A percentile compares a stretch with the other conserved stretches of the same genome.
Conservation (phyloP, 2,888 invertebrate species). For the Thecophora atra region DNA sequence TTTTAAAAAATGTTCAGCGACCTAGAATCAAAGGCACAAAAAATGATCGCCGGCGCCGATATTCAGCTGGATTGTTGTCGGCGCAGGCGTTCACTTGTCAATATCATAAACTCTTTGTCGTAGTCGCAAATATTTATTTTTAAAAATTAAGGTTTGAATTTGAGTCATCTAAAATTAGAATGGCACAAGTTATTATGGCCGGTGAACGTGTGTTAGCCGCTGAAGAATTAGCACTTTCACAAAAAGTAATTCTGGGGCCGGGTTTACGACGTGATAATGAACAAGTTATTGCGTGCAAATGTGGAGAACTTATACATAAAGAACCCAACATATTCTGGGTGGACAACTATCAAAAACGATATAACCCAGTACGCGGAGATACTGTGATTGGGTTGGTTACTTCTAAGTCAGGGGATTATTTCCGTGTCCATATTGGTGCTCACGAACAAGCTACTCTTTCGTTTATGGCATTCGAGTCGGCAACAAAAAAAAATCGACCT, state of each 20-base stretch:
- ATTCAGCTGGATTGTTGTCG: too few species aligned
- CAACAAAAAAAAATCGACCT: slow-evolving; percentile 92
- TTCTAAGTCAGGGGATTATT: slow-evolving; percentile 84
- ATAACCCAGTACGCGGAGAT: slow-evolving; percentile 85
- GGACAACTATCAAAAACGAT: slow-evolving; percentile 81
- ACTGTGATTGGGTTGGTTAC: slow-evolving; percentile 85
- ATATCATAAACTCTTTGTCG: too few species aligned
- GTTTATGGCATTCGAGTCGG: slow-evolving; percentile 89
- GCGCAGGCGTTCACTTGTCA: too few species aligned
- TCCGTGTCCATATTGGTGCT: slow-evolving; percentile 88
- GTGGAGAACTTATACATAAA: slow-evolving; percentile 79
- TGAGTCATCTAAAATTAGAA: too few species aligned
- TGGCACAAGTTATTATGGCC: slow-evolving; percentile 69
- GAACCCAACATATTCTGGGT: slow-evolving; percentile 84
- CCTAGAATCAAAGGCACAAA: too few species aligned
- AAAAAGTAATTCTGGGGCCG: slow-evolving; percentile 81
- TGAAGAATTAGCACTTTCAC: slow-evolving; percentile 67
- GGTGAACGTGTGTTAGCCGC: slow-evolving; percentile 75
- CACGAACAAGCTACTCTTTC: slow-evolving; percentile 86
- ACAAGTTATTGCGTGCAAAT: slow-evolving; percentile 76
- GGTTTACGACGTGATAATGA: slow-evolving; percentile 77
- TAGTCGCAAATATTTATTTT: too few species aligned
- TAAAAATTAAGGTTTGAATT: too few species aligned
- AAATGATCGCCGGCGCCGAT: too few species aligned
- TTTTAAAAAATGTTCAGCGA: too few species aligned